Percentiles rank a stretch among this genome's conserved stretches.
phyloP scores from a whole-genome alignment of 1,140 invertebrate genomes.

The Myzus persicae region DNA sequence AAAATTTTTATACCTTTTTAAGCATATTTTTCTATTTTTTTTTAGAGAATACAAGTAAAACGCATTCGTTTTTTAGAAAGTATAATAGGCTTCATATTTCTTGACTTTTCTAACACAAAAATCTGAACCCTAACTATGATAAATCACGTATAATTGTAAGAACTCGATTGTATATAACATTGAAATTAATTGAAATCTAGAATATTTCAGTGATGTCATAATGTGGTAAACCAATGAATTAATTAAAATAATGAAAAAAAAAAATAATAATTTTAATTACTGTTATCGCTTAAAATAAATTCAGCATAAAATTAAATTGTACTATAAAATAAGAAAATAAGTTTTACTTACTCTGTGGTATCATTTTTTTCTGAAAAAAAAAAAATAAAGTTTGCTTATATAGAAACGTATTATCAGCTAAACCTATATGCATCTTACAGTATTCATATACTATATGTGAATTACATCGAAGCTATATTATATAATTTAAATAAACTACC shows the following conservation, averaged over 20 bases:
- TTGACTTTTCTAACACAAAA: not conserved
- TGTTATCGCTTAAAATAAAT: not conserved
- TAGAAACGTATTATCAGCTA: not conserved
- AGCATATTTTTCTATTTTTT: no score
- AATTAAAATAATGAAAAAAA: constrained; percentile 6
- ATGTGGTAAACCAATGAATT: not conserved
- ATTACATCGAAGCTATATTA: not conserved
- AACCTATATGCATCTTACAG: not conserved
- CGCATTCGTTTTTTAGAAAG: no score
- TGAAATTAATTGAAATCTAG: not conserved
- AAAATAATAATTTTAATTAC: not conserved
- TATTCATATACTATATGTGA: not conserved
- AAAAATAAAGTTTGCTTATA: not conserved
- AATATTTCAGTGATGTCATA: not conserved
- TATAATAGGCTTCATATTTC: not conserved
- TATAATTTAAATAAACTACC: not conserved
- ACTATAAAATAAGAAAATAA: not conserved
- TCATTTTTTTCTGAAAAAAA: not conserved
- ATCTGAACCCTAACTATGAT: not conserved
- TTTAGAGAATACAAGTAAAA: no score
- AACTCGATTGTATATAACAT: not conserved
- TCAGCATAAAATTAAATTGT: not conserved
- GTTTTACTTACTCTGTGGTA: not conserved
- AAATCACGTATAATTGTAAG: not conserved
- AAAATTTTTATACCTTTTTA: no score